These are phyloP conservation scores for Tetheella fluctuosa DNA, from an alignment of 2,888 invertebrate species.

Conservation along the genomic window DNA sequence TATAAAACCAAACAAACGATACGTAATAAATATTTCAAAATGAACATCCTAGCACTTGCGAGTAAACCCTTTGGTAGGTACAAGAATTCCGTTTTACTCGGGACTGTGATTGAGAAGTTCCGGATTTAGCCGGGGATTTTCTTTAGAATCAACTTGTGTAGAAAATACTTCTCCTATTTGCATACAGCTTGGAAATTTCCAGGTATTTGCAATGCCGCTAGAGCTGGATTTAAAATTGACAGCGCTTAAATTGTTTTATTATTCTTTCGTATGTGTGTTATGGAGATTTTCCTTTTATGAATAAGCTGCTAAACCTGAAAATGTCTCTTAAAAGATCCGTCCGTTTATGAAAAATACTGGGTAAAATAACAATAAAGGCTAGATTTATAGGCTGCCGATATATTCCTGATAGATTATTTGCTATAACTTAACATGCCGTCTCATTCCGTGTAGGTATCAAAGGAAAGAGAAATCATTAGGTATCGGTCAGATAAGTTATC, in stretches of 20 bases:
- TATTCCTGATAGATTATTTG: too few species aligned
- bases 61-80: slow-evolving; percentile 31
- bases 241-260: slow-evolving; percentile 48
- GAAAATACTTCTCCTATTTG: slow-evolving; percentile 47
- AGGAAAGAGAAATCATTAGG: too few species aligned
- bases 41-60: slow-evolving; percentile 10
- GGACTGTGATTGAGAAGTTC: slow-evolving; percentile 54
- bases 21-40: slow-evolving; percentile 8
- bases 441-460: too few species aligned
- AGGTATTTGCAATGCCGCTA: slow-evolving; percentile 33
- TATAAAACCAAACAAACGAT: neutral
- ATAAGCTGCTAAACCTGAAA: slow-evolving; percentile 25
- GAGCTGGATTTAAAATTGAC: slow-evolving; percentile 52
- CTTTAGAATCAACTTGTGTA: slow-evolving; percentile 37
- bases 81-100: slow-evolving; percentile 44
- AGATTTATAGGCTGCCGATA: too few species aligned
- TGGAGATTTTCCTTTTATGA: slow-evolving; percentile 28
- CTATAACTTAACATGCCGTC: too few species aligned
- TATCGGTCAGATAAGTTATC: too few species aligned
- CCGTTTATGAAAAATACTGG: too few species aligned
- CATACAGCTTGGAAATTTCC: slow-evolving; percentile 41
- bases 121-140: slow-evolving; percentile 50
- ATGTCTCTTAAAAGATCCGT: slow-evolving; percentile 21
- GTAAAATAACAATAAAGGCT: too few species aligned
- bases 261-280: slow-evolving; percentile 13